phyloP scores from a whole-genome alignment of 2,113 vertebrate species.

The Pelodiscus sinensis region DNA sequence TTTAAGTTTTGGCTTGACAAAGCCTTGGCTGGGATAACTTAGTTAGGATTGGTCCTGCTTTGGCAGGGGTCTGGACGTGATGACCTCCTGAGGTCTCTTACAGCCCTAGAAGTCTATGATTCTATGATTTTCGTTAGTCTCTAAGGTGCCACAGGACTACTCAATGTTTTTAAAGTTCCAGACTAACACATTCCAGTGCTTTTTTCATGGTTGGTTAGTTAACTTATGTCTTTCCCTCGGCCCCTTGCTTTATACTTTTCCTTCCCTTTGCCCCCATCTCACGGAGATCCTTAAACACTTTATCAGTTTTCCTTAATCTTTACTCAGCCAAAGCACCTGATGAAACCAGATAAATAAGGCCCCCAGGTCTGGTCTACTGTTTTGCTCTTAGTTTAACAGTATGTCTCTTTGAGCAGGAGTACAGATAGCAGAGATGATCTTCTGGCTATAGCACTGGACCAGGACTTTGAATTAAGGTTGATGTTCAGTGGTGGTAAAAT shows the following conservation, averaged over 20 bases:
- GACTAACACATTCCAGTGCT: background rate
- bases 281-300: background rate
- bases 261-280: background rate
- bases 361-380: background rate
- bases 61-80: too few relatives aligned
- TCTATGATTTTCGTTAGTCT: too few relatives aligned
- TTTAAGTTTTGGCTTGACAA: too few relatives aligned
- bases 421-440: background rate
- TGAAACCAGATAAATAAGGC: background rate
- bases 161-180: too few relatives aligned
- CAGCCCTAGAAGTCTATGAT: too few relatives aligned
- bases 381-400: background rate
- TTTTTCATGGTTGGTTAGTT: background rate
- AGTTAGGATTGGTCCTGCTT: too few relatives aligned
- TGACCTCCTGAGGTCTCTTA: too few relatives aligned
- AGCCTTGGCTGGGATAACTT: too few relatives aligned
- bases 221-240: background rate
- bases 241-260: background rate
- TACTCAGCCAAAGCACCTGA: background rate
- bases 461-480: background rate
- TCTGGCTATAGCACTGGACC: background rate
- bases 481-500: background rate
- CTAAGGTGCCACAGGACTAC: too few relatives aligned
- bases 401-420: background rate
- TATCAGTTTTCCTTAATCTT: background rate